Base-by-base conservation (phyloP, 2,888 invertebrate species). In the Serrognathus titanus region DNA sequence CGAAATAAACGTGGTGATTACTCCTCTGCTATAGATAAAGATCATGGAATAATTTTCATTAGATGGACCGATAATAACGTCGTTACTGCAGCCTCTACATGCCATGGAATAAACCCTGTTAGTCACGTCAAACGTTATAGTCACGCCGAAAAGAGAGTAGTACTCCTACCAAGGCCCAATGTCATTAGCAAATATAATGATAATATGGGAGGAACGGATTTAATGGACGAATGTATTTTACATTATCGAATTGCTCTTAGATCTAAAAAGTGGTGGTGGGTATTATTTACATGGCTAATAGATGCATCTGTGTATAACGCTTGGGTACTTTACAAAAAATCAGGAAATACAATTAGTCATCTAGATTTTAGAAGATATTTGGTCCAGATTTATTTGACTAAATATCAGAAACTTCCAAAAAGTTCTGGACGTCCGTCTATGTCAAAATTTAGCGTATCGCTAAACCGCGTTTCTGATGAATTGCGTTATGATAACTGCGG, bases 1-100 rank as follows among this genome's bases (percentile, higher is more conserved):
- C 58, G 60, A 39, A 43, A 57, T 37, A 12, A 46, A 16, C 56
- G 61, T 24, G 58, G 63, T n/a, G 38, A 40, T 3, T 49, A 36
- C 38, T 55, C 46, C 24, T 56, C 48, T 31, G 41, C 10, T 2
- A 53, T 54, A 45, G 53, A 55, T 35, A 55, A 48, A 46, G 54
- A 54, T 48, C 55, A 53, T 40, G 61, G 58, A n/a, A 62, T 68
- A 40, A 10, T 63, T 48, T 39, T 63, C 35, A 60, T 60, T 12
- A 60, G 61, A 51, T 73, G 65, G 68, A 58, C 64, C 53, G 69
- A 71, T 48, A 72, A 71, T 53, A 57, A 57, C 49, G 62, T 68
- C 16, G 69, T 72, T 40, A 62, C 67, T 46, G 59, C 66, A 41
- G 67, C 62, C 11, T 57, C 59, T 13, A 66, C 58, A 31, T 55